A percentile compares a stretch with the other conserved stretches of the same genome.
Evolutionary conservation across 2,113 vertebrate genomes (phyloP).

Genomic region (Lasiurus borealis): DNA sequence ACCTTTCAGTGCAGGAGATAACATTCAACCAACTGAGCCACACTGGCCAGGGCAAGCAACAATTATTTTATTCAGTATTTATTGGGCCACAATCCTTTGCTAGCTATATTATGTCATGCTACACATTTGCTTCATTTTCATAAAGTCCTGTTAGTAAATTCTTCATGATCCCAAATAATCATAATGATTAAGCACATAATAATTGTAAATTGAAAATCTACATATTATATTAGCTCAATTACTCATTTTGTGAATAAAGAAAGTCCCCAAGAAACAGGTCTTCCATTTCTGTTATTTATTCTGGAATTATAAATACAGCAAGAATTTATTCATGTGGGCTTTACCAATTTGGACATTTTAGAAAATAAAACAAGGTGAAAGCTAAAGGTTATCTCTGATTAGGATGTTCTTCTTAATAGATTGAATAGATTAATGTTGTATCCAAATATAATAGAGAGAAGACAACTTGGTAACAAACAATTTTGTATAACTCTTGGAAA

Average conservation of each 20-base stretch:
- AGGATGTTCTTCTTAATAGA: conserved; percentile 24
- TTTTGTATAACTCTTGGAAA: neutral
- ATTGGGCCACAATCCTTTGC: neutral
- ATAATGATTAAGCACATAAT: conserved; percentile 58
- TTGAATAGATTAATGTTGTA: conserved; percentile 48
- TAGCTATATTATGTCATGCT: neutral
- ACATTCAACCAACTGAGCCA: too few species aligned
- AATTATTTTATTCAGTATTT: conserved; percentile 16
- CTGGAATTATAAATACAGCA: conserved; percentile 59
- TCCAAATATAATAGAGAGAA: conserved; percentile 29
- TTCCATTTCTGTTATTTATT: conserved; percentile 66
- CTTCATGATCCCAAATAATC: conserved; percentile 53
- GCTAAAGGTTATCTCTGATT: conserved; percentile 57
- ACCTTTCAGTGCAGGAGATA: too few species aligned
- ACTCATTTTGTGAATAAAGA: conserved; percentile 74
- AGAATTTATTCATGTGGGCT: conserved; percentile 26
- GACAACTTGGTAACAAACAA: neutral
- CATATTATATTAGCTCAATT: conserved; percentile 63
- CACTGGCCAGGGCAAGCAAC: too few species aligned
- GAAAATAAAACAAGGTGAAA: conserved; percentile 61
- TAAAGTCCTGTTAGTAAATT: conserved; percentile 42
- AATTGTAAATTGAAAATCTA: conserved; percentile 71
- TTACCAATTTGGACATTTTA: conserved; percentile 48
- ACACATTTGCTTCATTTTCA: conserved; percentile 50
- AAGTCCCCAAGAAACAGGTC: conserved; percentile 45